Percentiles rank a stretch among this genome's conserved stretches.
Evolutionary conservation across 2,888 invertebrate genomes (phyloP).

Genomic region (Cyclophora albipunctata): DNA sequence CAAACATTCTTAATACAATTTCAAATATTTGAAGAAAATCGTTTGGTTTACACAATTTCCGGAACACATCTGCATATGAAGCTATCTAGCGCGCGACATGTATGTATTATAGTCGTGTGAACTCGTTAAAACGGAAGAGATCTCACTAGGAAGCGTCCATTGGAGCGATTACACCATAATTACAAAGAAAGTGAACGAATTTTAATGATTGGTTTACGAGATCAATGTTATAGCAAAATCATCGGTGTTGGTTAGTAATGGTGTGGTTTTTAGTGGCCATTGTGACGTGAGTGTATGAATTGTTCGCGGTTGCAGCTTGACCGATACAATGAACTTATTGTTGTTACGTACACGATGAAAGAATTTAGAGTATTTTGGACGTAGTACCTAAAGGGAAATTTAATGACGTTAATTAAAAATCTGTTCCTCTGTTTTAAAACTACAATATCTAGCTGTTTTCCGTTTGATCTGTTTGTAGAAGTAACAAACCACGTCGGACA

Average conservation of each 20-base stretch:
- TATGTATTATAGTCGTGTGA: conserved; percentile 20
- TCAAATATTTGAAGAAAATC: conserved; percentile 24
- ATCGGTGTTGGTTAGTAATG: conserved; percentile 5
- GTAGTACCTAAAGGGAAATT: too few relatives aligned
- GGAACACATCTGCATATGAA: conserved; percentile 12
- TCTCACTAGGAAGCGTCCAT: conserved; percentile 16
- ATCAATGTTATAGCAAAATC: conserved; percentile 31
- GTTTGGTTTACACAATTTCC: conserved; percentile 28
- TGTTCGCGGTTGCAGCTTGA: too few relatives aligned
- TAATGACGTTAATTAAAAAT: too few relatives aligned
- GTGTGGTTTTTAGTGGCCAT: neutral
- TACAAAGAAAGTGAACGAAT: conserved; percentile 39
- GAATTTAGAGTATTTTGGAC: too few relatives aligned
- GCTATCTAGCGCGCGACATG: conserved; percentile 11
- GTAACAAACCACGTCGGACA: too few relatives aligned
- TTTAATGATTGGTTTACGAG: conserved; percentile 24
- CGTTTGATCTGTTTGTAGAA: too few relatives aligned
- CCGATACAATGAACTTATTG: too few relatives aligned
- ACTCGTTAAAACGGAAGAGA: conserved; percentile 24
- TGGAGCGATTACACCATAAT: conserved; percentile 28
- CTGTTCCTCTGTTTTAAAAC: too few relatives aligned
- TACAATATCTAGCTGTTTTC: too few relatives aligned
- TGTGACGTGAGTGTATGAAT: too few relatives aligned
- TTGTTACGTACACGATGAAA: too few relatives aligned
- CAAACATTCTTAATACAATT: conserved; percentile 18